Percentiles rank a stretch among this genome's conserved stretches.
These are phyloP conservation scores for Xiphophorus birchmanni DNA, from an alignment of 2,797 vertebrate genomes.

Conservation along the genomic window DNA sequence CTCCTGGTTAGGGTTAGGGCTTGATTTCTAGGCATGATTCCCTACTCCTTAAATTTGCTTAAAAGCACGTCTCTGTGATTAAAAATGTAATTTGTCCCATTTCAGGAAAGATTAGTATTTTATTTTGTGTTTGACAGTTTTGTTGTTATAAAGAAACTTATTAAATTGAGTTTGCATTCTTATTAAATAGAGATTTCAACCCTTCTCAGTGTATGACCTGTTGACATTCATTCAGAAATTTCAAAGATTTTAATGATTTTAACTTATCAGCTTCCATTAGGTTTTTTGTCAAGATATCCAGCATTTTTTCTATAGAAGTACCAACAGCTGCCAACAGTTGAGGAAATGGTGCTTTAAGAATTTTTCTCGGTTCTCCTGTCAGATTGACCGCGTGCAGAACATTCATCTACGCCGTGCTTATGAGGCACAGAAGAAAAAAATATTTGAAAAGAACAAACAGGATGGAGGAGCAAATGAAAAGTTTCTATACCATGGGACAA, in stretches of 20 bases:
- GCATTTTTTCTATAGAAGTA: background rate
- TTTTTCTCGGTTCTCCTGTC: background rate
- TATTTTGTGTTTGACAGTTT: background rate
- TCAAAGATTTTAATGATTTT: background rate
- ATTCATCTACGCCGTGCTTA: slow-evolving; percentile 64
- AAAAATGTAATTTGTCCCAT: background rate
- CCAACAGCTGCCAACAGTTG: background rate
- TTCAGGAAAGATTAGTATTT: background rate
- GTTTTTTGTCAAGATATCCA: background rate
- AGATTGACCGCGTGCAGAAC: slow-evolving; percentile 78
- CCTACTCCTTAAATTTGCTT: background rate
- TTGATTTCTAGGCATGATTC: no score
- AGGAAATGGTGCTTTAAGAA: background rate
- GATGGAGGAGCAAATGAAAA: slow-evolving; percentile 46
- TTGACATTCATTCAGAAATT: background rate
- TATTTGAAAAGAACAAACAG: slow-evolving; percentile 55
- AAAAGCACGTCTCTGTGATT: background rate
- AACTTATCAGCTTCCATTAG: background rate
- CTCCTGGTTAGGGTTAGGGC: background rate
- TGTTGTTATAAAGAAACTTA: background rate
- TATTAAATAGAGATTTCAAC: background rate
- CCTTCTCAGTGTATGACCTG: background rate
- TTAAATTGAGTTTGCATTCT: background rate
- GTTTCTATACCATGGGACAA: slow-evolving; percentile 74
- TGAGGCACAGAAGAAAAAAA: slow-evolving; percentile 52